Evolutionary conservation across 2,113 vertebrate genomes (phyloP).

Genomic region (Hemiprocne comata): DNA sequence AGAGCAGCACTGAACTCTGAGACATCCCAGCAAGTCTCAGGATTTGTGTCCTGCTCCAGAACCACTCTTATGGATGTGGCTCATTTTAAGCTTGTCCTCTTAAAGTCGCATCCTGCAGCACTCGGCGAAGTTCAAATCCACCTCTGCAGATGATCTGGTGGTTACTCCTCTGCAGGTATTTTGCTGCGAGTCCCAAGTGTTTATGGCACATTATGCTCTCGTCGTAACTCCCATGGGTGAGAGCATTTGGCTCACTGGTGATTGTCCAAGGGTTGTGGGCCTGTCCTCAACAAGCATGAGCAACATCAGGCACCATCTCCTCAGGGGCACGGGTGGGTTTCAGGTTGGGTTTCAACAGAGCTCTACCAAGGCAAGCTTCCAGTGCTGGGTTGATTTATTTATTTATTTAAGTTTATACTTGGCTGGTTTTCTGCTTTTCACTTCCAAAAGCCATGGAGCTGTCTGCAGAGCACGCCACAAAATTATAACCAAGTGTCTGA

Average conservation of each 20-base stretch:
- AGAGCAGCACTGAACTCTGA: accelerated
- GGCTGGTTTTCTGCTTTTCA: not conserved
- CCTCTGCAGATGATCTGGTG: not conserved
- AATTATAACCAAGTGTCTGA: not conserved
- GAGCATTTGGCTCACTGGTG: accelerated
- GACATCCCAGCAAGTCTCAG: not conserved
- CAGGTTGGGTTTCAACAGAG: not conserved
- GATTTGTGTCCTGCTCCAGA: accelerated
- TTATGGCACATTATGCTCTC: no score
- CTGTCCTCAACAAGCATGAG: not conserved
- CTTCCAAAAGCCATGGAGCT: not conserved
- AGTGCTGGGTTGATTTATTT: not conserved
- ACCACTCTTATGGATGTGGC: accelerated
- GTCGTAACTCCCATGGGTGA: not conserved
- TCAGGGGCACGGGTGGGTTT: accelerated
- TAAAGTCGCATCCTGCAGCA: accelerated
- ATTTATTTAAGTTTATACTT: not conserved
- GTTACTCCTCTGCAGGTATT: not conserved
- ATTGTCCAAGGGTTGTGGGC: accelerated
- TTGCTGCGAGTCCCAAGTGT: not conserved
- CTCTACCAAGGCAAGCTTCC: not conserved
- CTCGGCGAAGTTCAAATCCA: not conserved
- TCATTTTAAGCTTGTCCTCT: not conserved
- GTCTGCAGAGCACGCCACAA: not conserved
- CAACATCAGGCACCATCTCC: accelerated